Evolutionary conservation across 2,113 vertebrate genomes (phyloP).

Genomic region (Lepisosteus osseus): DNA sequence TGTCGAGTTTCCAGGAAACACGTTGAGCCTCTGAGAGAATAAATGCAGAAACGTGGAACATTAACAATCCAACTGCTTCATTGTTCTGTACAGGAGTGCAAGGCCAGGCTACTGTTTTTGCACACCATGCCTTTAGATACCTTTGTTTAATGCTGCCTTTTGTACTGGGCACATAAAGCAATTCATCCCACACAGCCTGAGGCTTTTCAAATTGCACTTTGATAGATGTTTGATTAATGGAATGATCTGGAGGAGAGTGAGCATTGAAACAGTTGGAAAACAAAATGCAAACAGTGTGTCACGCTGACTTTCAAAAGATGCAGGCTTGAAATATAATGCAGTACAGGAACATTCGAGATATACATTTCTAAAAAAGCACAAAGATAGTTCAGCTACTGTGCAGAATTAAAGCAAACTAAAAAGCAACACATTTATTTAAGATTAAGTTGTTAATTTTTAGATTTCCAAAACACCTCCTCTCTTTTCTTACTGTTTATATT

Average conservation of each 20-base stretch:
- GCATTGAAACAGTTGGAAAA: conserved; percentile 5
- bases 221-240: conserved; percentile 3
- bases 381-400: too few species aligned
- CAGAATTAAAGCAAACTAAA: too few species aligned
- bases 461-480: too few species aligned
- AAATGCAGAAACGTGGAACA: neutral
- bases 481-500: too few species aligned
- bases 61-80: neutral
- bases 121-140: conserved; percentile 11
- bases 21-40: neutral
- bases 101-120: conserved; percentile 8
- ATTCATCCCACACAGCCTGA: conserved; percentile 19
- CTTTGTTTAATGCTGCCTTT: conserved; percentile 23
- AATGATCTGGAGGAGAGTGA: conserved; percentile 15
- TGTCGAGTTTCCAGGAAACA: neutral
- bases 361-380: too few species aligned
- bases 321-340: too few species aligned
- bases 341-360: too few species aligned
- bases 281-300: neutral
- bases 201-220: neutral
- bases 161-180: conserved; percentile 22
- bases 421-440: too few species aligned
- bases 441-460: too few species aligned
- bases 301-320: neutral
- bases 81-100: conserved; percentile 15